Conservation (phyloP, 2,888 invertebrate genomes). For the Ditula angustiorana region DNA sequence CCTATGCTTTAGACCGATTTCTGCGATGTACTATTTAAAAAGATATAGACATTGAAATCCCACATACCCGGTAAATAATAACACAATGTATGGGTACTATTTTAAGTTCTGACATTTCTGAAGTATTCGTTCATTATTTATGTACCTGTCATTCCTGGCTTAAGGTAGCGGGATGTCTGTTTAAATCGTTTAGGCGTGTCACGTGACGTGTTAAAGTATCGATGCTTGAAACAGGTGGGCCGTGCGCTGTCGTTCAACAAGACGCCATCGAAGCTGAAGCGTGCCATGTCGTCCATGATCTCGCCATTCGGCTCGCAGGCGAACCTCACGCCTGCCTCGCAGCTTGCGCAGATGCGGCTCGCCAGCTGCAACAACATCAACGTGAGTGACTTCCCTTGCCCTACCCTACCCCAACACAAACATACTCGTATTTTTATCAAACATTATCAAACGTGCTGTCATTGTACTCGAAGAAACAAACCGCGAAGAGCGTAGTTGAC, state of each 20-base stretch:
- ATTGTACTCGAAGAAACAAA: too few species aligned
- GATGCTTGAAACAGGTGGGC: constrained; percentile 86
- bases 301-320: constrained; percentile 95
- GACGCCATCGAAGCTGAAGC: constrained; percentile 96
- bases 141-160: constrained; percentile 5
- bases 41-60: too few species aligned
- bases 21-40: too few species aligned
- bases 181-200: neutral
- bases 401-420: too few species aligned
- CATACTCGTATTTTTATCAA: too few species aligned
- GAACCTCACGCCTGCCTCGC: constrained; percentile 92
- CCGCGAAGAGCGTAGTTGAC: too few species aligned
- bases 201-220: constrained; percentile 16
- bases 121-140: neutral
- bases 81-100: too few species aligned
- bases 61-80: too few species aligned
- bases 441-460: too few species aligned
- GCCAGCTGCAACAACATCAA: constrained; percentile 95
- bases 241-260: constrained; percentile 98
- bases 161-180: constrained; percentile 18
- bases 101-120: neutral
- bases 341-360: constrained; percentile 93
- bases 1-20: too few species aligned
- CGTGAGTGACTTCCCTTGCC: constrained; percentile 81
- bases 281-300: constrained; percentile 98